phyloP scores from a whole-genome alignment of 2,797 vertebrate species.

The Silurus lanzhouensis region DNA sequence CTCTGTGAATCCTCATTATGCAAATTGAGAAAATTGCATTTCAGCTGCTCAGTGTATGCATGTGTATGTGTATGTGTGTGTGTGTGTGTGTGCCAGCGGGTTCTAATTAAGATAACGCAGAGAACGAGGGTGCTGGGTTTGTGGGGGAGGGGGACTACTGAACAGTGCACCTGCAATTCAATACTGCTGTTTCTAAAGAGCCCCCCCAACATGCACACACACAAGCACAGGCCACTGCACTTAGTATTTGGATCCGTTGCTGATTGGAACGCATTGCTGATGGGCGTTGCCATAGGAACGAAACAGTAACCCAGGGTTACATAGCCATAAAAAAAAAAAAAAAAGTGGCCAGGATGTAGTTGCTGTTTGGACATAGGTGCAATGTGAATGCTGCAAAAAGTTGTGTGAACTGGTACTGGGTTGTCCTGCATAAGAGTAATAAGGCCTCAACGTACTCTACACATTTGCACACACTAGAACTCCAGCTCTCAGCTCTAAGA shows the following conservation, averaged over 20 bases:
- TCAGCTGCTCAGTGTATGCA: slow-evolving; percentile 31
- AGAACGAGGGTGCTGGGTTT: slow-evolving; percentile 40
- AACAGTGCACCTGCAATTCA: slow-evolving; percentile 58
- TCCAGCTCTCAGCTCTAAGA: slow-evolving; percentile 25
- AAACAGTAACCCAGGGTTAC: slow-evolving; percentile 47
- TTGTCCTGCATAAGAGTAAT: background rate
- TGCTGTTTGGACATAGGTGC: slow-evolving; percentile 25
- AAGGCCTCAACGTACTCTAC: background rate
- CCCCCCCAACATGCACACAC: background rate
- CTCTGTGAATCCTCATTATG: slow-evolving; percentile 56
- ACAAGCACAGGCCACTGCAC: slow-evolving; percentile 37
- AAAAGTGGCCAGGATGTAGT: slow-evolving; percentile 29
- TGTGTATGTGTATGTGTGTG: slow-evolving; percentile 32
- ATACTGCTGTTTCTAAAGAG: slow-evolving; percentile 48
- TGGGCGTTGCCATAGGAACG: slow-evolving; percentile 46
- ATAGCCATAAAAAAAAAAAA: slow-evolving; percentile 36
- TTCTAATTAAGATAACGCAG: slow-evolving; percentile 58
- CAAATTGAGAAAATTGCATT: slow-evolving; percentile 59
- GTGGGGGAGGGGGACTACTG: slow-evolving; percentile 21
- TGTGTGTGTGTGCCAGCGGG: slow-evolving; percentile 30
- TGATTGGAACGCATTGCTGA: slow-evolving; percentile 33
- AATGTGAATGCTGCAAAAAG: background rate
- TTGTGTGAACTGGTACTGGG: background rate
- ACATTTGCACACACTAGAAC: slow-evolving; percentile 16
- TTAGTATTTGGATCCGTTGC: slow-evolving; percentile 33